These are phyloP conservation scores for Mus minutoides DNA, from an alignment of 2,797 vertebrate genomes.

Conservation along the genomic window DNA sequence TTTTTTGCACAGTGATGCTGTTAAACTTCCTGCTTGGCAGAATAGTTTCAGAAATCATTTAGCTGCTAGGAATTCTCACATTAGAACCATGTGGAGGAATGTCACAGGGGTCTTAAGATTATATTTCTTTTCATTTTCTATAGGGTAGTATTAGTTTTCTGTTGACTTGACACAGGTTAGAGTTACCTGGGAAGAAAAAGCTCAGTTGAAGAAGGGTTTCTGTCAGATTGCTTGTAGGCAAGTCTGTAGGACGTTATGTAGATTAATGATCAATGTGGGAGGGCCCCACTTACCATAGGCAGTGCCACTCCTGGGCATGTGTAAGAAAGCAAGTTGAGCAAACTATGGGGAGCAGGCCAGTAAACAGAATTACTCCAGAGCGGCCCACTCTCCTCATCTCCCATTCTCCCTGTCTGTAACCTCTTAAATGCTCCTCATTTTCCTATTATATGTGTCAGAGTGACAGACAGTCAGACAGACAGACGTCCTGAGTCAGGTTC, in stretches of 20 bases:
- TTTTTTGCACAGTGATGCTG: slow-evolving; percentile 51
- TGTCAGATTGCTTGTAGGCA: background rate
- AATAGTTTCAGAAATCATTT: slow-evolving; percentile 60
- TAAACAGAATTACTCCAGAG: background rate
- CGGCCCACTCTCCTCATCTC: background rate
- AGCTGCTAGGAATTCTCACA: slow-evolving; percentile 45
- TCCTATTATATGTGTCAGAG: background rate
- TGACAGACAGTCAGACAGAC: background rate
- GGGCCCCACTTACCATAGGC: background rate
- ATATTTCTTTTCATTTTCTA: slow-evolving; percentile 62
- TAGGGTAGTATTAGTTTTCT: slow-evolving; percentile 32
- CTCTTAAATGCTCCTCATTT: background rate
- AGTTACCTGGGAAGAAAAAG: background rate
- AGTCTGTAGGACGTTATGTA: background rate
- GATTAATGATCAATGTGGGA: too few relatives aligned
- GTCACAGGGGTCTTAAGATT: slow-evolving; percentile 51
- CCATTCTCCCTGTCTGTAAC: background rate
- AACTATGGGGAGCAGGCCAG: background rate
- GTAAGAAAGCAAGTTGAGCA: background rate
- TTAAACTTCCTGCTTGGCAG: slow-evolving; percentile 66
- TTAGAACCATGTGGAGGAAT: slow-evolving; percentile 57
- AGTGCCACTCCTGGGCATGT: too few relatives aligned
- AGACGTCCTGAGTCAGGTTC: background rate
- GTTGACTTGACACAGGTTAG: background rate
- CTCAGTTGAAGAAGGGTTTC: background rate